These are phyloP conservation scores for Balaeniceps rex DNA, from an alignment of 2,113 vertebrate genomes.

Conservation along the genomic window DNA sequence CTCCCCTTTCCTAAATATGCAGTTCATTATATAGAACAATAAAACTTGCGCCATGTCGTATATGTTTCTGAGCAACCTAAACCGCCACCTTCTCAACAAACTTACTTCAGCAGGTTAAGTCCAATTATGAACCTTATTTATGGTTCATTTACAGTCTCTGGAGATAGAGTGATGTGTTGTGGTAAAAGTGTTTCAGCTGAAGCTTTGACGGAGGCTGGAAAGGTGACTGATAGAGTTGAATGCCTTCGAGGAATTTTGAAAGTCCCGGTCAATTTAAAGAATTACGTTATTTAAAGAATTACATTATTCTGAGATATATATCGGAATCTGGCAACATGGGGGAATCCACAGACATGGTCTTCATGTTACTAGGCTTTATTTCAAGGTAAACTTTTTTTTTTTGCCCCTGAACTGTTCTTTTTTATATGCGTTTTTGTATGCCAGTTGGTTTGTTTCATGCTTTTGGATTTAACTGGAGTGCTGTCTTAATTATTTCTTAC, in stretches of 20 bases:
- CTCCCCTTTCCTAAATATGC: background rate
- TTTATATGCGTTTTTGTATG: background rate
- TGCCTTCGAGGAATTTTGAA: background rate
- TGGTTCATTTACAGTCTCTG: background rate
- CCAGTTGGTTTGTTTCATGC: background rate
- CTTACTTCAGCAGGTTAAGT: background rate
- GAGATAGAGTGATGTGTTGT: background rate
- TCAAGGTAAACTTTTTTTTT: background rate
- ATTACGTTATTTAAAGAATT: background rate
- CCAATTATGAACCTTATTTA: background rate
- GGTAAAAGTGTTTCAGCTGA: background rate
- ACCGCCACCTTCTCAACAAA: background rate
- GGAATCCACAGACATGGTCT: background rate
- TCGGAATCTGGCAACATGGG: background rate
- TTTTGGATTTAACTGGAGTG: background rate
- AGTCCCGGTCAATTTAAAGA: background rate
- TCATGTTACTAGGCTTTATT: background rate
- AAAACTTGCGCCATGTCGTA: background rate
- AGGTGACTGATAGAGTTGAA: background rate
- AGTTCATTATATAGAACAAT: background rate
- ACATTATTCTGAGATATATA: background rate
- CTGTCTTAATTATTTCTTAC: background rate
- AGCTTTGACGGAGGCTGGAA: background rate
- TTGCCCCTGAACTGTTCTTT: background rate
- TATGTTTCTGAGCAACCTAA: background rate